phyloP scores from a whole-genome alignment of 2,888 invertebrate species.

The Mythimna pallens region DNA sequence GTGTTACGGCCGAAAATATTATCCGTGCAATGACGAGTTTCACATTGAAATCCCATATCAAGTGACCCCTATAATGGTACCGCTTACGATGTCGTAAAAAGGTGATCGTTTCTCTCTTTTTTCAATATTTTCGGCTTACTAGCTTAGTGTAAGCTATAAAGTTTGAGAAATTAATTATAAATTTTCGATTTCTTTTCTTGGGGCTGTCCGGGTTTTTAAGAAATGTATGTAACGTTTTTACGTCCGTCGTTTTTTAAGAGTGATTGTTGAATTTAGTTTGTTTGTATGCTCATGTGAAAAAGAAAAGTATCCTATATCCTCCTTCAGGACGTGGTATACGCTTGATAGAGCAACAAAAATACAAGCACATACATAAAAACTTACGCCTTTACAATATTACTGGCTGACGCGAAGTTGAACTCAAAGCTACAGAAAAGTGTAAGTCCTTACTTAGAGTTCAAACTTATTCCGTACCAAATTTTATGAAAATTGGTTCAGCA shows the following conservation, averaged over 20 bases:
- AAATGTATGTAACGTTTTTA: constrained; percentile 29
- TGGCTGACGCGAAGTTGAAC: too few relatives aligned
- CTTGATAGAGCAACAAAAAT: too few relatives aligned
- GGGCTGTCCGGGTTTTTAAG: constrained; percentile 20
- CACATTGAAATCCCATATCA: constrained; percentile 76
- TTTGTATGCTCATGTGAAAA: too few relatives aligned
- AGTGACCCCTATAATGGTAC: constrained; percentile 80
- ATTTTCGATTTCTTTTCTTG: constrained; percentile 69
- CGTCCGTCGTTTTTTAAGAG: too few relatives aligned
- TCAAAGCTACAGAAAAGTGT: too few relatives aligned
- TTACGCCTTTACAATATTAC: too few relatives aligned
- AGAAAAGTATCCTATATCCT: too few relatives aligned
- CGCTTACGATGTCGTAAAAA: constrained; percentile 83
- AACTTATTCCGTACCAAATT: too few relatives aligned
- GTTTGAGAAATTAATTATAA: constrained; percentile 73
- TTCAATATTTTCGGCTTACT: constrained; percentile 71
- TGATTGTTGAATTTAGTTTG: constrained; percentile 1
- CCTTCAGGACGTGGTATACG: too few relatives aligned
- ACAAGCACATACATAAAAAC: too few relatives aligned
- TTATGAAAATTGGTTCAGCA: too few relatives aligned
- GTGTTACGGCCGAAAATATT: constrained; percentile 83
- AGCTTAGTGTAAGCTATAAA: constrained; percentile 63
- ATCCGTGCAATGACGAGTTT: constrained; percentile 71
- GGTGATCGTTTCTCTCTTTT: constrained; percentile 75
- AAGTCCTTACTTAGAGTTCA: too few relatives aligned